A percentile compares a stretch with the other conserved stretches of the same genome.
Conservation (phyloP, 1,140 invertebrate genomes). For the Danaus plexippus region DNA sequence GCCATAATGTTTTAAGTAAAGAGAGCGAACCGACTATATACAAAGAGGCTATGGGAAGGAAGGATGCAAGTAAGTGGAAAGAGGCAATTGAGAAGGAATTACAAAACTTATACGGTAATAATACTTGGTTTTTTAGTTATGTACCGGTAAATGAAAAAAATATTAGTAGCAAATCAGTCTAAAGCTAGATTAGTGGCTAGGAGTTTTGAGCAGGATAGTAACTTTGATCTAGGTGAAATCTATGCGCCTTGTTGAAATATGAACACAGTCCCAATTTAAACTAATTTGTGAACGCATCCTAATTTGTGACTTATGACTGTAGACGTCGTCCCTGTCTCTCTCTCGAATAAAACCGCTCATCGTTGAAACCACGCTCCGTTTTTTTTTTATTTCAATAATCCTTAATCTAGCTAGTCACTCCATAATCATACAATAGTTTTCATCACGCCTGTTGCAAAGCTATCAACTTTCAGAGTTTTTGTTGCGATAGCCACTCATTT, state of each 20-base stretch:
- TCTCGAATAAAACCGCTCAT: no score
- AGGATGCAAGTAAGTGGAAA: conserved; percentile 18
- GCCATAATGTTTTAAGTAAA: conserved; percentile 1
- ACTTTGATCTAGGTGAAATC: conserved; percentile 26
- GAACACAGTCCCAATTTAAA: no score
- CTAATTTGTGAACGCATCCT: no score
- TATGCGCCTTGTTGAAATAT: no score
- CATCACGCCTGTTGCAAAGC: conserved; percentile 37
- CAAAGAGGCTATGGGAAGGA: neutral
- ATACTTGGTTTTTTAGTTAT: conserved; percentile 13
- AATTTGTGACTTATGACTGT: no score
- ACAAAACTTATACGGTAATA: conserved; percentile 10
- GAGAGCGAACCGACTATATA: conserved; percentile 1
- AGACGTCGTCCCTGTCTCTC: no score
- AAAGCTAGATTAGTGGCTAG: no score
- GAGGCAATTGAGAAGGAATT: conserved; percentile 21
- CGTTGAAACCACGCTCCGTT: no score
- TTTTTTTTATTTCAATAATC: no score
- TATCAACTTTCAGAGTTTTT: conserved; percentile 34
- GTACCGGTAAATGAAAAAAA: conserved; percentile 18
- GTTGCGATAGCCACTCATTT: conserved; percentile 27
- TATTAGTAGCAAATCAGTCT: conserved; percentile 15
- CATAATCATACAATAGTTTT: no score
- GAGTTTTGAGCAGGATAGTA: conserved; percentile 30
- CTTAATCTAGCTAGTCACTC: no score